Conservation (phyloP, 2,113 vertebrate species). For the Trematocara marginatum region DNA sequence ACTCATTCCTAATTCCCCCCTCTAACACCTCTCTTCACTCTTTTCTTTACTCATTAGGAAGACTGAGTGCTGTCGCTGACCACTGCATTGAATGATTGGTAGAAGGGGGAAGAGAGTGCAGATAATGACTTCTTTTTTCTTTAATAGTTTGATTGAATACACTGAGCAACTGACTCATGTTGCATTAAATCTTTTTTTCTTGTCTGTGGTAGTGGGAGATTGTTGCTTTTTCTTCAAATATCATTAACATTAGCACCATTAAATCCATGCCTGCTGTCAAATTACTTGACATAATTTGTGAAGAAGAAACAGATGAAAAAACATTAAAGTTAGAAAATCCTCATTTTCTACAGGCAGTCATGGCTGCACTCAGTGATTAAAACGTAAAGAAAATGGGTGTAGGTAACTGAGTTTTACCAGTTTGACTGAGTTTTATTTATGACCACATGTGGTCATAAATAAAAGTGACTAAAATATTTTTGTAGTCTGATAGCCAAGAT, state of each 20-base stretch:
- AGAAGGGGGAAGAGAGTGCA: neutral
- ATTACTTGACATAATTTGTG: neutral
- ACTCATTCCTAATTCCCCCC: constrained; percentile 11
- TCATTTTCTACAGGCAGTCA: neutral
- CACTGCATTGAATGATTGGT: constrained; percentile 18
- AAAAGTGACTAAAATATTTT: neutral
- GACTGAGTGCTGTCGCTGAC: constrained; percentile 55
- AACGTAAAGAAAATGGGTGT: neutral
- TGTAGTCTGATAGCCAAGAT: neutral
- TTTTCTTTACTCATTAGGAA: constrained; percentile 56
- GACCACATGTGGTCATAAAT: neutral
- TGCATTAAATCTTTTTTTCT: neutral
- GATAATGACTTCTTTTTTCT: constrained; percentile 14
- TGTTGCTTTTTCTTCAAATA: neutral
- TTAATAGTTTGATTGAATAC: neutral
- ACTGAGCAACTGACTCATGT: neutral
- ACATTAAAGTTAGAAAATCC: neutral
- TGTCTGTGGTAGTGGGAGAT: neutral
- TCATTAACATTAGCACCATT: neutral
- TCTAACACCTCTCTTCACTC: neutral
- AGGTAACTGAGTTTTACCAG: neutral
- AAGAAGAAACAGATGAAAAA: neutral
- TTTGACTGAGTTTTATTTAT: neutral
- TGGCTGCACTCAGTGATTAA: neutral
- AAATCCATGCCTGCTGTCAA: neutral